Evolutionary conservation across 2,113 vertebrate species (phyloP).

Genomic region (Collichthys lucidus): DNA sequence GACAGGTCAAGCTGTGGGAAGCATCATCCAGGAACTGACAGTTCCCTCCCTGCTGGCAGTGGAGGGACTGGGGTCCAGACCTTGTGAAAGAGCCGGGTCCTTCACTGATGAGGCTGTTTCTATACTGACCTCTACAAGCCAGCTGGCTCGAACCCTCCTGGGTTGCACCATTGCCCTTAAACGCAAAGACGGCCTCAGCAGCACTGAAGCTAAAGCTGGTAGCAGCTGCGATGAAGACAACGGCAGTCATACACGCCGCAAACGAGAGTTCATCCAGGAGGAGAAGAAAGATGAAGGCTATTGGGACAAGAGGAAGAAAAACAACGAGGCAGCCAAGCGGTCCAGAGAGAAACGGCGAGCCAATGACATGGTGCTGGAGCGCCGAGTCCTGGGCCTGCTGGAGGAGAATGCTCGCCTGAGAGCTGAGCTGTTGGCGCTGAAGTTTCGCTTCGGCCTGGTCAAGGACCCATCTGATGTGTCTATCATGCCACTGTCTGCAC

Average conservation of each 20-base stretch:
- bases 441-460: constrained; percentile 85
- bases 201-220: constrained; percentile 2
- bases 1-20: constrained; percentile 57
- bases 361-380: constrained; percentile 86
- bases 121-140: constrained; percentile 79
- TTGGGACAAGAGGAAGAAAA: constrained; percentile 89
- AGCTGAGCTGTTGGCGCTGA: constrained; percentile 86
- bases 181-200: constrained; percentile 44
- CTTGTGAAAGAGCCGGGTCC: constrained; percentile 53
- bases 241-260: constrained; percentile 62
- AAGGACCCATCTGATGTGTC: constrained; percentile 79
- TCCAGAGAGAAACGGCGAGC: constrained; percentile 86
- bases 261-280: constrained; percentile 83
- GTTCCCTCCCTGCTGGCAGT: constrained; percentile 33
- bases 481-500: constrained; percentile 60
- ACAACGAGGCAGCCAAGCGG: constrained; percentile 88
- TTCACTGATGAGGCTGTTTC: constrained; percentile 80
- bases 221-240: constrained; percentile 63
- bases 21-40: constrained; percentile 54
- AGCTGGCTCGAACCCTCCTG: constrained; percentile 80
- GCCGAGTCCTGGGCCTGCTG: constrained; percentile 82
- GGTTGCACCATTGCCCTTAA: constrained; percentile 65
- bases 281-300: constrained; percentile 87
- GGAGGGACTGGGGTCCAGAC: constrained; percentile 41
- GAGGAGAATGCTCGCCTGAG: constrained; percentile 88